Evolutionary conservation across 2,888 invertebrate genomes (phyloP), one percentile per base, ranked within the genome.

Genomic region (Geophilus truncorum): DNA sequence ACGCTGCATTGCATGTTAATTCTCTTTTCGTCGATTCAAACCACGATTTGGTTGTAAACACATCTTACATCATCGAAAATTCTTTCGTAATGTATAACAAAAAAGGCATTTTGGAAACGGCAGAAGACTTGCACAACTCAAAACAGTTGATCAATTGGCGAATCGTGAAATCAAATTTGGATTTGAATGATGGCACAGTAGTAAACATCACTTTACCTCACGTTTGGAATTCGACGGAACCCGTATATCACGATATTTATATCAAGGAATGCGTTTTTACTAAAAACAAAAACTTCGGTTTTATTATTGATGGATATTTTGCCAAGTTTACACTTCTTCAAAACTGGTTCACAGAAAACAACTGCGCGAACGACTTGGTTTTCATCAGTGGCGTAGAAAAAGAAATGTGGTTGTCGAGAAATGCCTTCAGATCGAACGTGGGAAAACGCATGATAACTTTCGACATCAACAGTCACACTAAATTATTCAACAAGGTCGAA

Each of bases 91-190:
- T 92, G 0, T 93, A 94, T 84, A 99, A 99, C 86, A 93, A 93
- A 0, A 91, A 91, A 86, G 96, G 97, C 15, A 92, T 98, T 82
- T 90, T 91, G 81, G 97, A 98, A 84, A 93, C 94, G 84, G 95
- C 96, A 62, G 88, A 96, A 85, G 97, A 99, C 87, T 91, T 98
- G 84, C 91, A 97, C 84, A 94, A 96, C 82, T 97, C 98, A 0
- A 98, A 98, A 85, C 99, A 99, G 88, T 90, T 99, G 0, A 99
- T 97, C 89, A 96, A 98, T 86, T 99, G 98, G 90, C 90, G 94
- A 30, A 87, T 98, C 77, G 93, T 93, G 86, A 94, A 95, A 85
- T 93, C 94, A 82, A 92, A 93, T 0, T 91, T 98, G 82, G 94
- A 94, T 86, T 90, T 94, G 83, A 98, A 98, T 85, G 89, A 90